Percentiles rank a stretch among this genome's conserved stretches.
Evolutionary conservation across 1,140 invertebrate species (phyloP).

Genomic region (Belonocnema kinseyi): DNA sequence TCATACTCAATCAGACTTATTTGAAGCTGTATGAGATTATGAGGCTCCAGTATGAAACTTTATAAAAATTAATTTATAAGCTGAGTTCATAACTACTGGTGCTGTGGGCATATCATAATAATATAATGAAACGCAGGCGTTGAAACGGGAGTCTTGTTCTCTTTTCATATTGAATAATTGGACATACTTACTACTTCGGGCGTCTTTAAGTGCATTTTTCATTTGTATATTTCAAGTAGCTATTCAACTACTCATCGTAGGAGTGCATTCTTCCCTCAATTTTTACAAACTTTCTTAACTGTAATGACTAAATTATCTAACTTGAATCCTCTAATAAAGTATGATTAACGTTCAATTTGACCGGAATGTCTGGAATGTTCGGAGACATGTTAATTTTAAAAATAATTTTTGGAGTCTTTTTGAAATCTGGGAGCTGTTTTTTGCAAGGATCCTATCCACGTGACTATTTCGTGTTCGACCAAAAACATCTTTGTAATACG

Average conservation of each 20-base stretch:
- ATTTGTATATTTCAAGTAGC: conserved; percentile 23
- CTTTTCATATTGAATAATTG: conserved; percentile 66
- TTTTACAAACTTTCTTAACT: too few relatives aligned
- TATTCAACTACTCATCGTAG: not conserved
- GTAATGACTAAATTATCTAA: too few relatives aligned
- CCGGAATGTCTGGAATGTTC: too few relatives aligned
- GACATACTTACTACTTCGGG: conserved; percentile 41
- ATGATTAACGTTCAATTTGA: too few relatives aligned
- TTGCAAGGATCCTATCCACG: not conserved
- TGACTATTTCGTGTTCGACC: not conserved
- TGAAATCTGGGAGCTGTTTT: too few relatives aligned
- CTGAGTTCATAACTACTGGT: conserved; percentile 31
- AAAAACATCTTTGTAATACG: not conserved
- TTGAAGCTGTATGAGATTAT: not conserved
- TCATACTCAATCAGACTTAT: conserved; percentile 6
- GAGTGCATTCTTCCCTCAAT: not conserved
- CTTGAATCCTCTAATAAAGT: too few relatives aligned
- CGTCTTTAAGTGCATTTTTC: conserved; percentile 35
- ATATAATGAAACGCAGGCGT: conserved; percentile 60
- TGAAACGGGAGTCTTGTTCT: conserved; percentile 41
- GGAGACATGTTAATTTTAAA: too few relatives aligned
- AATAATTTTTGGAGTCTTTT: too few relatives aligned
- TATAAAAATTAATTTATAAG: not conserved
- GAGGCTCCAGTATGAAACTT: not conserved
- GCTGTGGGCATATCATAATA: conserved; percentile 29